These are phyloP conservation scores for Melitaea athalia DNA, from an alignment of 2,888 invertebrate genomes.

Conservation along the genomic window DNA sequence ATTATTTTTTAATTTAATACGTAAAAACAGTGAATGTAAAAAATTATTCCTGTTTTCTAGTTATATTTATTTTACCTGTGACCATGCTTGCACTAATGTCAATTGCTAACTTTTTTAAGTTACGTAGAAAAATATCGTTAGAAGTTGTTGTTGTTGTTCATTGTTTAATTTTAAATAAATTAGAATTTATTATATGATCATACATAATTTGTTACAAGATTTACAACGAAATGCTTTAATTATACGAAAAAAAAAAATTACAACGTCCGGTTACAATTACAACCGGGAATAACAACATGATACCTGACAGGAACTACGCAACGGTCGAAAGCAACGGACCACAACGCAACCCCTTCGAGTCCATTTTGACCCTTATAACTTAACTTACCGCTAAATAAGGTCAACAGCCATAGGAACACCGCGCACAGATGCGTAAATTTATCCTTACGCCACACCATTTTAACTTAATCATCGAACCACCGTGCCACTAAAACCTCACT, in stretches of 20 bases:
- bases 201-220: not conserved
- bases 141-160: too few species aligned
- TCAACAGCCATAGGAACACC: conserved; percentile 67
- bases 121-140: too few species aligned
- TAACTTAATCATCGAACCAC: conserved; percentile 70
- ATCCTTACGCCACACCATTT: conserved; percentile 67
- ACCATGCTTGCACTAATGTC: too few species aligned
- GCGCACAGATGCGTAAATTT: conserved; percentile 66
- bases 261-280: conserved; percentile 1
- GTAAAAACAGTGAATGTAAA: too few species aligned
- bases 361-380: conserved; percentile 55
- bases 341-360: conserved; percentile 54
- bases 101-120: too few species aligned
- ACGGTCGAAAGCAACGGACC: conserved; percentile 59
- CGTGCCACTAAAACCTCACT: conserved; percentile 60
- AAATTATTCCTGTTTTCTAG: not conserved
- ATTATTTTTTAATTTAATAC: conserved; percentile 2
- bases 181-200: not conserved
- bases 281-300: conserved; percentile 35
- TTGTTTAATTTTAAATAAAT: not conserved
- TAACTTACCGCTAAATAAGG: conserved; percentile 74
- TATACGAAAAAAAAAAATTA: conserved; percentile 6
- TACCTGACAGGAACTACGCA: conserved; percentile 36
- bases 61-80: not conserved
- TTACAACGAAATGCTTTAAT: not conserved